These are phyloP conservation scores for Romanogobio albipinnatus DNA, from an alignment of 2,113 vertebrate genomes.

Conservation along the genomic window DNA sequence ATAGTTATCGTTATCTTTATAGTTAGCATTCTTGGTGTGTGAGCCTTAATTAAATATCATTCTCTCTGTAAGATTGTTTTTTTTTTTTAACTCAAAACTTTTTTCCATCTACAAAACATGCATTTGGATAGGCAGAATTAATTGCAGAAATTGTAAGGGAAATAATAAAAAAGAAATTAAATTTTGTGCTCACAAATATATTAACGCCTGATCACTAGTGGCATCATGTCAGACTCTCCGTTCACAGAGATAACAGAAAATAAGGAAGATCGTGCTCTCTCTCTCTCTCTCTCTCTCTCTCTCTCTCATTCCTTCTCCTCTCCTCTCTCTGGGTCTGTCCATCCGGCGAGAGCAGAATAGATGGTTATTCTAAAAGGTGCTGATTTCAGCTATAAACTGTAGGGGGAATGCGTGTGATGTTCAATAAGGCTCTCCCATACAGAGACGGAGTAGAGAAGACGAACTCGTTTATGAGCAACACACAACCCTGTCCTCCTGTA, in stretches of 20 bases:
- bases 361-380: slow-evolving; percentile 74
- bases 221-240: neutral
- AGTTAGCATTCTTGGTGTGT: too few species aligned
- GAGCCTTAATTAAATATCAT: too few species aligned
- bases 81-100: too few species aligned
- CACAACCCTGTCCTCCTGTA: slow-evolving; percentile 67
- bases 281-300: slow-evolving; percentile 18
- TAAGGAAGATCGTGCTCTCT: slow-evolving; percentile 7
- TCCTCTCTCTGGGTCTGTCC: slow-evolving; percentile 34
- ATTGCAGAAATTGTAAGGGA: too few species aligned
- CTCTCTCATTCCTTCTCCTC: slow-evolving; percentile 15
- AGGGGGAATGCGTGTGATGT: slow-evolving; percentile 62
- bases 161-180: neutral
- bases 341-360: slow-evolving; percentile 69
- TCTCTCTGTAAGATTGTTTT: too few species aligned
- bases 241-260: slow-evolving; percentile 1
- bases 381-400: slow-evolving; percentile 73
- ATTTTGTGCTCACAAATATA: neutral
- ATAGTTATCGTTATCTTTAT: too few species aligned
- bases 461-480: slow-evolving; percentile 68
- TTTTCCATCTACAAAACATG: too few species aligned
- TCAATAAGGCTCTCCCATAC: slow-evolving; percentile 60
- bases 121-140: too few species aligned
- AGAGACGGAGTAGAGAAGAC: slow-evolving; percentile 57
- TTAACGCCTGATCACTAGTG: neutral